phyloP scores from a whole-genome alignment of 2,797 vertebrate species.

The Sebastiscus tertius region DNA sequence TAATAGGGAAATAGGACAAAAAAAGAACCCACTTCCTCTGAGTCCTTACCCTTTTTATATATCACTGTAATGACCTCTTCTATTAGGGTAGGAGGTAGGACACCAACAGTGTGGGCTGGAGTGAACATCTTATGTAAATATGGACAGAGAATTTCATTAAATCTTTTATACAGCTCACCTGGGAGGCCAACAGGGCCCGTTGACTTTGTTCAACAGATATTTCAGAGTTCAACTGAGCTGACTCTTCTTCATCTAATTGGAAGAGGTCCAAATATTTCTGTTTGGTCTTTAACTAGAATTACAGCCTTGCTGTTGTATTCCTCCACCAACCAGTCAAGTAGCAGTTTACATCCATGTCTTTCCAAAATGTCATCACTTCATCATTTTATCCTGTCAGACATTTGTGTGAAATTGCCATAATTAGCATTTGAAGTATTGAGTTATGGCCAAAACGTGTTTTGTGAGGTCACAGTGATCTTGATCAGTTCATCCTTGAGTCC shows the following conservation, averaged over 20 bases:
- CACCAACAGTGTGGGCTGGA: not conserved
- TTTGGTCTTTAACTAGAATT: not conserved
- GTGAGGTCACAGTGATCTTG: too few relatives aligned
- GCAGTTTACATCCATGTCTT: too few relatives aligned
- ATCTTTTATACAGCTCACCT: not conserved
- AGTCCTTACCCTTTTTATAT: not conserved
- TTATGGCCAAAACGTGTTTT: too few relatives aligned
- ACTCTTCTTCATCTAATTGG: not conserved
- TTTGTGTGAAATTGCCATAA: too few relatives aligned
- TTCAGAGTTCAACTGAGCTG: not conserved
- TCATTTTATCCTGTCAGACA: not conserved
- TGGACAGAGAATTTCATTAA: not conserved
- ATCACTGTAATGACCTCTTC: not conserved
- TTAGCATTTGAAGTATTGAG: too few relatives aligned
- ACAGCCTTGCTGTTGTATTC: not conserved
- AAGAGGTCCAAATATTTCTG: not conserved
- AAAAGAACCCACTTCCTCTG: not conserved
- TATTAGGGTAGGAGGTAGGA: not conserved
- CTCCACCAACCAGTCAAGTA: too few relatives aligned
- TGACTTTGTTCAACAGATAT: too few relatives aligned
- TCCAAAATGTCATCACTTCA: not conserved
- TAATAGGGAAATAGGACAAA: not conserved
- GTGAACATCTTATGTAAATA: not conserved
- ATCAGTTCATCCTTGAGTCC: too few relatives aligned
- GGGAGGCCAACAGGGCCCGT: not conserved